Evolutionary conservation across 2,888 invertebrate genomes (phyloP).

Genomic region (Pteria penguin): DNA sequence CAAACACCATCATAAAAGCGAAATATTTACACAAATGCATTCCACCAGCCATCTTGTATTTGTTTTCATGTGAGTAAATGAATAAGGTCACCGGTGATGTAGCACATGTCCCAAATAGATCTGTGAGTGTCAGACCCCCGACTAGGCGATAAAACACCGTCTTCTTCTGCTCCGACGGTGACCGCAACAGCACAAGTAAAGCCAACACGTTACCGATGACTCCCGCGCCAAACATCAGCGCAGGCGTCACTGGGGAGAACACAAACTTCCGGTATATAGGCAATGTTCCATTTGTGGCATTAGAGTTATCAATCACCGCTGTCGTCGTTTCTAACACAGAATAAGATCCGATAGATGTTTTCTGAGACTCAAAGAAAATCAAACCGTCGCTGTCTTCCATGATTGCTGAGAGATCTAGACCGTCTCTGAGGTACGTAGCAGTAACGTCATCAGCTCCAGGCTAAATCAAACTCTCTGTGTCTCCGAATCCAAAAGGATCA

Average conservation of each 20-base stretch:
- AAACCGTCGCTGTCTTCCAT: no score
- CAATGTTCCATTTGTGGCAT: background rate
- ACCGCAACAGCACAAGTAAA: constrained; percentile 69
- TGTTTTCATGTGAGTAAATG: constrained; percentile 66
- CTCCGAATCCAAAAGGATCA: no score
- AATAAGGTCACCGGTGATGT: constrained; percentile 67
- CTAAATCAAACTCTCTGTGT: no score
- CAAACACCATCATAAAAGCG: constrained; percentile 76
- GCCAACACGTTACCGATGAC: constrained; percentile 76
- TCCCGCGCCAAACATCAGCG: constrained; percentile 65
- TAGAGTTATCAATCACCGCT: background rate
- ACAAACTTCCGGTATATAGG: constrained; percentile 28
- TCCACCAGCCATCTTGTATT: constrained; percentile 71
- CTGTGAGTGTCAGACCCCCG: constrained; percentile 75
- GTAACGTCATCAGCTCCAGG: no score
- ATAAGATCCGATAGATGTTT: background rate
- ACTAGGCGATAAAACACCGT: constrained; percentile 78
- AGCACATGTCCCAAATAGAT: constrained; percentile 74
- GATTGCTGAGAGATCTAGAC: no score
- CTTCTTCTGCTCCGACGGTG: constrained; percentile 67
- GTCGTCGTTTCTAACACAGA: background rate
- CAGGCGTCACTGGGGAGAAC: constrained; percentile 52
- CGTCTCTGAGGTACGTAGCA: no score
- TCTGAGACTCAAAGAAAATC: no score
- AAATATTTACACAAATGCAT: constrained; percentile 73